Conservation (phyloP, 2,113 vertebrate species). For the Nanorana parkeri region DNA sequence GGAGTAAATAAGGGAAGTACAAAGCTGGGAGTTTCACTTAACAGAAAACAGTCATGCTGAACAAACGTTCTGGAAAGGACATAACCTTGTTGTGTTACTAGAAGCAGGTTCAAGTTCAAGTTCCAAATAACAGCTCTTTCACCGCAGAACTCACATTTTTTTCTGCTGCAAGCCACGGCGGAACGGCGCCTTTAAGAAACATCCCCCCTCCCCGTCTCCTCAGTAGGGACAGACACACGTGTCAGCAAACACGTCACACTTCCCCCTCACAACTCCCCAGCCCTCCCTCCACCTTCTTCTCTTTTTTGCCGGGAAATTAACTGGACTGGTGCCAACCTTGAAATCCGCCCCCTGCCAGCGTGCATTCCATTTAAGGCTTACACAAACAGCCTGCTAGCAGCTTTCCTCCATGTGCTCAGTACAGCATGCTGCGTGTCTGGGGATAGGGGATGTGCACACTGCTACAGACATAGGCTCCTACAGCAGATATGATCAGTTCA, state of each 20-base stretch:
- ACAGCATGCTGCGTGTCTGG: not conserved
- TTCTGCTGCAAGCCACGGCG: too few species aligned
- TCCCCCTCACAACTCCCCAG: slow-evolving; percentile 33
- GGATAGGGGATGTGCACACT: too few species aligned
- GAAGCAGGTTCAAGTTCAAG: too few species aligned
- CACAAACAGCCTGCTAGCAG: not conserved
- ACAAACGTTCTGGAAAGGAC: too few species aligned
- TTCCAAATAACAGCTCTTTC: too few species aligned
- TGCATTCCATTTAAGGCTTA: not conserved
- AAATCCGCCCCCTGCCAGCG: not conserved
- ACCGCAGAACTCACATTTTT: too few species aligned
- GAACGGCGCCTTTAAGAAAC: slow-evolving; percentile 40
- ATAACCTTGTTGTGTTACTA: too few species aligned
- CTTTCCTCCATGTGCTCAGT: slow-evolving; percentile 26
- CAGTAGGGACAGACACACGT: slow-evolving; percentile 32
- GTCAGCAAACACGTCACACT: slow-evolving; percentile 25
- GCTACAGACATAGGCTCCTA: too few species aligned
- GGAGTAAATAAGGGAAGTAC: too few species aligned
- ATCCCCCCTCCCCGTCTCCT: not conserved
- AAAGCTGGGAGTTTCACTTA: too few species aligned
- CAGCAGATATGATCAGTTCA: too few species aligned
- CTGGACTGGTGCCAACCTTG: not conserved
- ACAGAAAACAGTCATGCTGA: too few species aligned
- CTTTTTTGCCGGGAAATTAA: slow-evolving; percentile 55
- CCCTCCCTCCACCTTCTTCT: slow-evolving; percentile 29